Evolutionary conservation across 53 echinoderm and acorn worm genomes (phyloP).

Genomic region (Mesocentrotus franciscanus): DNA sequence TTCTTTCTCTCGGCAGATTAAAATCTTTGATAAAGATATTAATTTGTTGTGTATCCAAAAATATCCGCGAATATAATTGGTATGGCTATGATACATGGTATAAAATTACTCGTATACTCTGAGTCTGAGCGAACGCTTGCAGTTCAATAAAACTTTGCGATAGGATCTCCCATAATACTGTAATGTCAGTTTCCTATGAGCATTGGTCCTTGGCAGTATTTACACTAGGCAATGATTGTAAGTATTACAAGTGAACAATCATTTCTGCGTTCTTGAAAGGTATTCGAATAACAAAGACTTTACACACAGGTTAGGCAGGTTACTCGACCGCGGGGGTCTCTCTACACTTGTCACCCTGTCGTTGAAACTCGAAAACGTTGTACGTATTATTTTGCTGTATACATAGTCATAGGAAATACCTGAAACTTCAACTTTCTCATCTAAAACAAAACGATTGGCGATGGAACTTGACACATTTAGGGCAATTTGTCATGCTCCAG

Average conservation of each 20-base stretch:
- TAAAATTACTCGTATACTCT: no score
- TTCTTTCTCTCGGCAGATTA: no score
- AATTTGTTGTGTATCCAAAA: no score
- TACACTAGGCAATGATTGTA: neutral
- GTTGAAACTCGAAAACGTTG: neutral
- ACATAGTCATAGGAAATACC: neutral
- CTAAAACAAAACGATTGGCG: neutral
- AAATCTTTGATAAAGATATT: no score
- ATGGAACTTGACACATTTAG: conserved; percentile 1
- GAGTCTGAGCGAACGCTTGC: no score
- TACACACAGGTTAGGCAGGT: neutral
- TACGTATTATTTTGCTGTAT: neutral
- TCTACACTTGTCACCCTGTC: neutral
- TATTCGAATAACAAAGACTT: conserved; percentile 18
- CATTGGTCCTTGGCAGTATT: neutral
- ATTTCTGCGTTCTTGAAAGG: neutral
- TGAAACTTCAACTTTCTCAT: neutral
- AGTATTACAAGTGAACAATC: neutral
- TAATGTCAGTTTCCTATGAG: neutral
- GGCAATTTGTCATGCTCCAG: conserved; percentile 22
- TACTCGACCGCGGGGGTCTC: neutral
- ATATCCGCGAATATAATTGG: no score
- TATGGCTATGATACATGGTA: no score
- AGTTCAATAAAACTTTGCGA: no score
- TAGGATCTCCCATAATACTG: no score